Base-by-base conservation (phyloP, 2,888 invertebrate genomes). In the Thymelicus lineola region DNA sequence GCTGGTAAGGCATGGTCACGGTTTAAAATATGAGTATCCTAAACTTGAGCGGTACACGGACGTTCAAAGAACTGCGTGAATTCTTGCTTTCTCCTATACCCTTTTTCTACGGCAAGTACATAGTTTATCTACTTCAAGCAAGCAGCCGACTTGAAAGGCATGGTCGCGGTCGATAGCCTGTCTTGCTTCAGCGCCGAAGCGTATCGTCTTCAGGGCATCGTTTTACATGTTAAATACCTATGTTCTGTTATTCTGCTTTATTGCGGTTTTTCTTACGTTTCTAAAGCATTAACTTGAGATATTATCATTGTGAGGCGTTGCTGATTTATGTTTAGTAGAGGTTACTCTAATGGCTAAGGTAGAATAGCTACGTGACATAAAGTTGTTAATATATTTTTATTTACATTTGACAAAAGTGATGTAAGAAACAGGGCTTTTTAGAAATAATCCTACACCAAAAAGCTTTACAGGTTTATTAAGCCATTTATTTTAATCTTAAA, bases 141-240 rank as follows among this genome's bases (percentile, higher is more conserved):
- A 12, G 28, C 28, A 28, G 28, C 28, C 9, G 20, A 20, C n/a
- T 53, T 20, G 67, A 67, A 67, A 68, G 72, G 72, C 66, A 72
- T 67, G 79, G 82, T 86, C 78, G 77, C 88, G 88, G 79, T 86
- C 80, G 76, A 75, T 71, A 76, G 82, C 75, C 66, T 80, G 86
- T 85, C 84, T 77, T 84, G 88, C 84, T 80, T 75, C 84, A 81
- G 80, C 86, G 77, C 71, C 80, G 78, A 76, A 87, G 81, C 89
- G 88, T 88, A 81, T 81, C 81, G 71, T 63, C 68, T 59, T 64
- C 35, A 67, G 59, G 59, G 70, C 70, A 60, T 28, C 64, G 66
- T 59, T 73, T 71, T 73, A 69, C 57, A 68, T 73, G 59, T 38
- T 69, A 66, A 69, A 66, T 68, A n/a, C n/a, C n/a, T n/a, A 38